These are phyloP conservation scores for Pseudorasbora parva DNA, from an alignment of 2,113 vertebrate species.

Conservation along the genomic window DNA sequence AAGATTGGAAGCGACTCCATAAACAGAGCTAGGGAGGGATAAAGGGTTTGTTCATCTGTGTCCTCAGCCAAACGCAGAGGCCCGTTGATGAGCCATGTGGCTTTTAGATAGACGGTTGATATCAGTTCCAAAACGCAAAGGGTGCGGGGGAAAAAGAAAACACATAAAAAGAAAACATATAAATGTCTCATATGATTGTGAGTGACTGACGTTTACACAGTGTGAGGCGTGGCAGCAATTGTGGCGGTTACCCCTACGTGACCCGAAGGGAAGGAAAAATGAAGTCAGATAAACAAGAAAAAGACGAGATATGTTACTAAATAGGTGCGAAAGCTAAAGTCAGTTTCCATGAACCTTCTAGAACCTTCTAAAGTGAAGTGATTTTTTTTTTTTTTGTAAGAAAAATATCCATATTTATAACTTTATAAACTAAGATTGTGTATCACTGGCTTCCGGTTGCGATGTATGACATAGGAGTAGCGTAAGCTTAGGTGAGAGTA, in stretches of 20 bases:
- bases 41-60: conserved; percentile 23
- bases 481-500: no score
- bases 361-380: no score
- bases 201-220: conserved; percentile 24
- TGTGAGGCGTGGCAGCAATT: conserved; percentile 20
- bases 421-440: no score
- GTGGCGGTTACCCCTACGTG: background rate
- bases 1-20: conserved; percentile 28
- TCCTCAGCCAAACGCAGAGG: conserved; percentile 18
- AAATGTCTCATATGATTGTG: conserved; percentile 4
- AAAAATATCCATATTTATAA: no score
- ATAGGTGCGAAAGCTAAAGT: background rate
- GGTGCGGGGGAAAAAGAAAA: background rate
- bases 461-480: no score
- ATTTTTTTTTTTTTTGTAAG: no score
- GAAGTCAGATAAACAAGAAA: background rate
- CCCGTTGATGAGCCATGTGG: conserved; percentile 45
- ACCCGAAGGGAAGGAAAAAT: background rate
- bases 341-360: no score
- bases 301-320: no score
- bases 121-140: conserved; percentile 43
- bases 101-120: conserved; percentile 34
- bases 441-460: no score
- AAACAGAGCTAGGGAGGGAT: conserved; percentile 9
- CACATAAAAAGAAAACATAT: background rate